Percentiles rank a stretch among this genome's conserved stretches.
Conservation (phyloP, 2,113 vertebrate genomes). For the Peromyscus polionotus region DNA sequence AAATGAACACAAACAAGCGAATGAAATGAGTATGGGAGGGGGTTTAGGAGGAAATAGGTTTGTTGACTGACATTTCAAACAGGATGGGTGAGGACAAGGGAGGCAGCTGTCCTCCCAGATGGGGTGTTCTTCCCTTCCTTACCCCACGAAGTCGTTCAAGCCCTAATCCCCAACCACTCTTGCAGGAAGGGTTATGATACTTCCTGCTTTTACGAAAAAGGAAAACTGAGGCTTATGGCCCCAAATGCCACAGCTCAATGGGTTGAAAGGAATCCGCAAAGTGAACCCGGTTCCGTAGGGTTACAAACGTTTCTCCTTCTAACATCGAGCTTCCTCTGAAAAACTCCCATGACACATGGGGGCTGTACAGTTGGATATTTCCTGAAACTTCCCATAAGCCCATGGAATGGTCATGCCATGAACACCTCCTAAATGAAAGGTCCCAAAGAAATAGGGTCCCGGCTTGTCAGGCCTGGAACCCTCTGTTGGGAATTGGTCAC, state of each 20-base stretch:
- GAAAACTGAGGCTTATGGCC: neutral
- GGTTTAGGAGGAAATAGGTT: accelerated
- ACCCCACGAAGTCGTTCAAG: neutral
- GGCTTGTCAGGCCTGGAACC: neutral
- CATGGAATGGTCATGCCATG: neutral
- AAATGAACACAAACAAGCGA: neutral
- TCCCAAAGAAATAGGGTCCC: neutral
- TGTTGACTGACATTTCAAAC: neutral
- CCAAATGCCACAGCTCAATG: neutral
- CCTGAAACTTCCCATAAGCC: neutral
- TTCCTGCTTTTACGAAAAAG: neutral
- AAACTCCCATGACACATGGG: conserved; percentile 25
- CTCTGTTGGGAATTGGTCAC: neutral
- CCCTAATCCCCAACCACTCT: neutral
- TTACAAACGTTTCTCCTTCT: neutral
- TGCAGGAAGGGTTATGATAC: neutral
- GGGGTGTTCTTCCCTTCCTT: neutral
- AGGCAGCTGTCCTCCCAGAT: neutral
- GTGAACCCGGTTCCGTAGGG: neutral
- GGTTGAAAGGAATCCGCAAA: neutral
- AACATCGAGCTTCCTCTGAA: neutral
- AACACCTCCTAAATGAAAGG: neutral
- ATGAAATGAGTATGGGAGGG: neutral
- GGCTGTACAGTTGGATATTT: conserved; percentile 9
- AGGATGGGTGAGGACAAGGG: neutral